phyloP scores from a whole-genome alignment of 1,140 invertebrate species.

The Oedothorax gibbosus region DNA sequence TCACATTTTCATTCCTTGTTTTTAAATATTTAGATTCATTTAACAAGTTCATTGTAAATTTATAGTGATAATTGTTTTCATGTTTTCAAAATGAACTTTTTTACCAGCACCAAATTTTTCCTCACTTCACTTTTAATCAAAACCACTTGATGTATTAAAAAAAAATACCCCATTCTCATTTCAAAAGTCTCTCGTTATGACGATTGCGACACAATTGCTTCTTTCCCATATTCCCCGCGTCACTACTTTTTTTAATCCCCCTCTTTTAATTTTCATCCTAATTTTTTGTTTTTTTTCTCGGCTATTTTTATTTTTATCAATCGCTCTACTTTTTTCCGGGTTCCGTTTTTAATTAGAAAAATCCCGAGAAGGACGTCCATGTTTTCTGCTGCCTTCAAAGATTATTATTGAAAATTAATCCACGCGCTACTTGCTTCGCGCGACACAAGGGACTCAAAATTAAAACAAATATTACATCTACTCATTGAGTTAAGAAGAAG shows the following conservation, averaged over 20 bases:
- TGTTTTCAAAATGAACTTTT: too few species aligned
- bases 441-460: conserved; percentile 34
- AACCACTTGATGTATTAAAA: background rate
- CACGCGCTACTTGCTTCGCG: background rate
- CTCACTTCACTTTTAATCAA: conserved; percentile 25
- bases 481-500: background rate
- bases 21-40: too few species aligned
- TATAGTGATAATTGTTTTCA: too few species aligned
- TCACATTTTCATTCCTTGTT: too few species aligned
- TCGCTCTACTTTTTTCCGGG: background rate
- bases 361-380: background rate
- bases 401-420: conserved; percentile 58
- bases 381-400: background rate
- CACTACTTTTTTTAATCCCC: background rate
- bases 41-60: too few species aligned
- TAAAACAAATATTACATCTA: conserved; percentile 57
- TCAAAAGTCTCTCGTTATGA: conserved; percentile 28
- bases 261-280: background rate
- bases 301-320: conserved; percentile 5
- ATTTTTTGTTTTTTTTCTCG: conserved; percentile 5
- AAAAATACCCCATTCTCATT: conserved; percentile 9
- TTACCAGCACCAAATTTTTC: too few species aligned
- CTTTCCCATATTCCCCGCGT: conserved; percentile 26
- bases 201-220: conserved; percentile 44
- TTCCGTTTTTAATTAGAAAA: conserved; percentile 57